A percentile compares a stretch with the other conserved stretches of the same genome.
phyloP scores from a whole-genome alignment of 2,797 vertebrate genomes.

The Scomberomorus guttatus region DNA sequence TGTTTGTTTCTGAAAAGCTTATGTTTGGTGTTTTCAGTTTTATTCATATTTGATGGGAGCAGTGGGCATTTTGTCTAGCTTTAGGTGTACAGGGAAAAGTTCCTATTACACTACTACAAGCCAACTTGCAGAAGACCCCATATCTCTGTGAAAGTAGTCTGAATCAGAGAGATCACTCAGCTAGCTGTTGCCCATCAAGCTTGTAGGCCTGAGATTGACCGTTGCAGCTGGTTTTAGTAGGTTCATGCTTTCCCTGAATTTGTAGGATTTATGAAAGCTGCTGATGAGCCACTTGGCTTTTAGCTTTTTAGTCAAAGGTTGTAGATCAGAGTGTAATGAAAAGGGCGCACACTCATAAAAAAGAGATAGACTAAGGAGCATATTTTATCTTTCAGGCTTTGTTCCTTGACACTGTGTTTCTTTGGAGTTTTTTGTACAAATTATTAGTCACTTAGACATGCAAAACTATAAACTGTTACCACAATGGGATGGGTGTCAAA shows the following conservation, averaged over 20 bases:
- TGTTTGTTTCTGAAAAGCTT: constrained; percentile 22
- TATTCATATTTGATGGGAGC: constrained; percentile 6
- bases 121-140: neutral
- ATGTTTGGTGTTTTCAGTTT: neutral
- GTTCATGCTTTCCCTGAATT: constrained; percentile 17
- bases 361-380: constrained; percentile 63
- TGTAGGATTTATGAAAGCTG: constrained; percentile 51
- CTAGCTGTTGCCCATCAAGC: constrained; percentile 3
- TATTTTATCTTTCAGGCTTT: constrained; percentile 47
- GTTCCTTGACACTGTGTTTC: constrained; percentile 35
- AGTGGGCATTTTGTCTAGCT: neutral
- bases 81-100: neutral
- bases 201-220: too few relatives aligned
- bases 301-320: constrained; percentile 69
- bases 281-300: constrained; percentile 74
- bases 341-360: constrained; percentile 68
- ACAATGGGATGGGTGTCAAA: neutral
- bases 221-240: too few relatives aligned
- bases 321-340: constrained; percentile 66
- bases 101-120: neutral
- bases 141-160: constrained; percentile 12
- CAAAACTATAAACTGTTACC: too few relatives aligned
- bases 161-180: constrained; percentile 33
- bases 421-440: constrained; percentile 30
- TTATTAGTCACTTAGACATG: too few relatives aligned